phyloP scores from a whole-genome alignment of 30 jellyfish, hydroid and myxozoan genomes.

The Chironex yamaguchii region DNA sequence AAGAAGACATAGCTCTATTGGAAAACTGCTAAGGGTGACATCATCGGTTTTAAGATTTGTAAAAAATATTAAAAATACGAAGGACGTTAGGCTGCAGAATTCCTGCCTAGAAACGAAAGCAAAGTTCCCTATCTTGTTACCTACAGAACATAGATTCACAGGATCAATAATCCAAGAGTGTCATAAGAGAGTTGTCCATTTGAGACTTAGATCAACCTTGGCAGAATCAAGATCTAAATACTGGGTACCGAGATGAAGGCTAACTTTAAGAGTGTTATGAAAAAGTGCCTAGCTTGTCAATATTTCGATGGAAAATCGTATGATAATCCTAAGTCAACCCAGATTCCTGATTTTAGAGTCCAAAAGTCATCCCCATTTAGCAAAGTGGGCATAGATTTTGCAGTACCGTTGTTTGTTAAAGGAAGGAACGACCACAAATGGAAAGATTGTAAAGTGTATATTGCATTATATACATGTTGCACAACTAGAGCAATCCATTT shows the following conservation, averaged over 20 bases:
- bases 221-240: conserved; percentile 22
- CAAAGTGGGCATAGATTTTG: conserved; percentile 15
- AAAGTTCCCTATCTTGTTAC: conserved; percentile 22
- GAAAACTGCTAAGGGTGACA: conserved; percentile 15
- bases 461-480: neutral
- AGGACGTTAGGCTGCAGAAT: conserved; percentile 7
- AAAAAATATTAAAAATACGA: neutral
- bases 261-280: neutral
- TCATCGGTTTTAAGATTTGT: conserved; percentile 7
- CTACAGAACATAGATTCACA: conserved; percentile 4
- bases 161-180: neutral
- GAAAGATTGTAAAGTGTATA: neutral
- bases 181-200: neutral
- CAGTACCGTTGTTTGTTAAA: conserved; percentile 5
- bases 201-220: conserved; percentile 16
- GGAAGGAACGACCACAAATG: neutral
- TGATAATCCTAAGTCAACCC: conserved; percentile 1
- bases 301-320: conserved; percentile 8
- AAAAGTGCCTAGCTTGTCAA: conserved; percentile 1
- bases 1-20: neutral
- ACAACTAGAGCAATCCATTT: conserved; percentile 22
- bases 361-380: neutral
- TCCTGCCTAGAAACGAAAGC: neutral
- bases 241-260: conserved; percentile 43
- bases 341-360: conserved; percentile 37